Base-by-base conservation (phyloP, 2,888 invertebrate species). In the Helobdella robusta region DNA sequence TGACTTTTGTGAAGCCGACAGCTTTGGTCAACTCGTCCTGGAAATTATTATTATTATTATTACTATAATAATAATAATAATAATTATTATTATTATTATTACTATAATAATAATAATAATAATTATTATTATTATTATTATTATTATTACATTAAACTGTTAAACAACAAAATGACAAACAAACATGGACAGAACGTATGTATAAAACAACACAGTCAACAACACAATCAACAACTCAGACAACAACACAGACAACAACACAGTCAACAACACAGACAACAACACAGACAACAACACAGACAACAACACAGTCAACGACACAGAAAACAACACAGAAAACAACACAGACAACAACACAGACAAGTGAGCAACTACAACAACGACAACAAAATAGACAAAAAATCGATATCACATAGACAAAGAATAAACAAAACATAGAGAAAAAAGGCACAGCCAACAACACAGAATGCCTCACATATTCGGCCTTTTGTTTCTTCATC, bases 201-300 rank as follows among this genome's bases (percentile, higher is more conserved):
- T n/a, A n/a, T n/a, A n/a, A 28, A 54, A 32, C 30, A 6, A 11
- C 5, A 36, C 25, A 6, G 32, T 50, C 50, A 62, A 28, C 34
- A 62, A 28, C 32, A 28, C 5, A 18, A 35, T 54, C 59, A 60
- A 46, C 65, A 65, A 68, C 67, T 63, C 40, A 54, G 64, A 59
- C 64, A 66, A 59, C 63, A 60, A 48, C 63, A 66, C 63, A 60
- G 54, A 59, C 60, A 68, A 63, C 64, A 64, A 46, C 50, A 66
- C 4, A 2, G 44, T 1, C 6, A 60, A 20, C 44, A 60, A 25
- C 60, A 60, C 23, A 40, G 44, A 23, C 44, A 60, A 15, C 44
- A 40, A 15, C 44, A 2, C 1, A 25, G 44, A 3, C 60, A 60
- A n/a, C 44, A 60, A 28, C 46, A 40, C 28, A n/a, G n/a, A n/a